Conservation (phyloP, 2,888 invertebrate genomes). For the Pristionchus mayeri region DNA sequence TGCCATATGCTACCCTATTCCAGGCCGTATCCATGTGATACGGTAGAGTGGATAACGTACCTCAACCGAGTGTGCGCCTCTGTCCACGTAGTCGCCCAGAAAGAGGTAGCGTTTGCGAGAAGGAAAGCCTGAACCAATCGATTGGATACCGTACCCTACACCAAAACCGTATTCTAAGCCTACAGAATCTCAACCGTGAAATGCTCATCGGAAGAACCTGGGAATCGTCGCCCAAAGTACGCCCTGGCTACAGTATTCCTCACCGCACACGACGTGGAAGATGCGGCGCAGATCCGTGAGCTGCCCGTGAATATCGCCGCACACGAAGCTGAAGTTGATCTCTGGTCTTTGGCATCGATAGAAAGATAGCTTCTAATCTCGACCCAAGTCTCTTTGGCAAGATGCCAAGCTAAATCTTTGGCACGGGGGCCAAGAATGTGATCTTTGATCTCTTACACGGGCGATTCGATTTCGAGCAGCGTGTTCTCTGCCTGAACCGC, state of each 20-base stretch:
- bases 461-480: conserved; percentile 25
- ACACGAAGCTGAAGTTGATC: conserved; percentile 16
- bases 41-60: neutral
- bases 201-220: no score
- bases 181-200: no score
- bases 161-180: no score
- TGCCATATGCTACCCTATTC: neutral
- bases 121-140: neutral
- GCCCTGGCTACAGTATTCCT: neutral
- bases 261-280: conserved; percentile 42
- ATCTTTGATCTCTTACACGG: neutral
- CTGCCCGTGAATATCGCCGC: conserved; percentile 50
- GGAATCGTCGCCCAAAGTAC: no score
- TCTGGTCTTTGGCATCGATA: no score
- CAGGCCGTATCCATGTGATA: neutral
- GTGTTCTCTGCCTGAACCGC: neutral
- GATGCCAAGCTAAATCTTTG: no score
- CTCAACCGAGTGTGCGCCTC: conserved; percentile 48
- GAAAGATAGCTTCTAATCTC: no score
- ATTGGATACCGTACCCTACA: no score
- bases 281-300: conserved; percentile 37
- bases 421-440: no score
- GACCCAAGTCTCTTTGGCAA: no score
- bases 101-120: conserved; percentile 28
- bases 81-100: conserved; percentile 50